phyloP scores from a whole-genome alignment of 1,140 invertebrate genomes.

The Cepaea nemoralis region DNA sequence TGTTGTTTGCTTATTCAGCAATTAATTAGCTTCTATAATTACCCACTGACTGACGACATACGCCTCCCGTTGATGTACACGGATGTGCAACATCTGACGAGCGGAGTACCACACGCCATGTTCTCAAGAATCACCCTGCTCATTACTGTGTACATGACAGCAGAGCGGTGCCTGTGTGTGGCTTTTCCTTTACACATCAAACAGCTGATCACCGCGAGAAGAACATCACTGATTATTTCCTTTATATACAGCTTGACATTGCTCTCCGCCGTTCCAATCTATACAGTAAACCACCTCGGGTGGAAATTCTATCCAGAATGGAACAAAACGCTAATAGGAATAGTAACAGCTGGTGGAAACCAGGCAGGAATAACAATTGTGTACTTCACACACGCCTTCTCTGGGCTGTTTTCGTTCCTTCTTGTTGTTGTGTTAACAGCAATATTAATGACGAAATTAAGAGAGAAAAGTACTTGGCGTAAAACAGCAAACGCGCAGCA shows the following conservation, averaged over 20 bases:
- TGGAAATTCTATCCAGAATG: slow-evolving; percentile 5
- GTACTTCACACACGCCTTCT: not conserved
- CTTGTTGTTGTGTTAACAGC: not conserved
- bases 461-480: not conserved
- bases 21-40: not conserved
- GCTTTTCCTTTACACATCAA: not conserved
- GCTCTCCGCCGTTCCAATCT: not conserved
- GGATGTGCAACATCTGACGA: not conserved
- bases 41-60: not conserved
- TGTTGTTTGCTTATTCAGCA: not conserved
- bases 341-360: not conserved
- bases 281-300: not conserved
- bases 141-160: not conserved
- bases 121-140: not conserved
- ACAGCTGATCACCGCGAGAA: not conserved
- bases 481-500: not conserved
- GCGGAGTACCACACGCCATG: not conserved
- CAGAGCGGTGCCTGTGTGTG: not conserved
- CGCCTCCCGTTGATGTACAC: not conserved
- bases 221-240: not conserved
- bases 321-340: slow-evolving; percentile 4
- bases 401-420: not conserved
- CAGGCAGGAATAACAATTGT: not conserved
- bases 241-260: not conserved
- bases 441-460: not conserved